Percentiles rank a stretch among this genome's conserved stretches.
These are phyloP conservation scores for Cataglyphis cursor DNA, from an alignment of 2,888 invertebrate genomes.

Conservation along the genomic window DNA sequence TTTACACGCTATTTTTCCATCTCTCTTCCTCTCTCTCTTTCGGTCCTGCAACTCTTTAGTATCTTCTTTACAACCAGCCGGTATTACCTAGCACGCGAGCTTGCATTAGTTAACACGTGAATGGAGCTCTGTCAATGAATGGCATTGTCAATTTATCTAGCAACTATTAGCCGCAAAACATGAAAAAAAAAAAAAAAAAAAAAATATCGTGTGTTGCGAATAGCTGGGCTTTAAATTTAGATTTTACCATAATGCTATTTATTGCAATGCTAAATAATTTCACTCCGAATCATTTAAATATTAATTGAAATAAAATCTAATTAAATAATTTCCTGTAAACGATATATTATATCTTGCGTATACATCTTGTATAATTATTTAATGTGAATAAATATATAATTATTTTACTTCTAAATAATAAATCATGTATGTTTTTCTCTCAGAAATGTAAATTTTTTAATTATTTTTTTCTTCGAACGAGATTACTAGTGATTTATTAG, in stretches of 20 bases:
- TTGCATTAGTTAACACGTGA: conserved; percentile 34
- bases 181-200: not conserved
- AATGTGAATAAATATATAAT: not conserved
- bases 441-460: not conserved
- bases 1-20: conserved; percentile 59
- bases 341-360: not conserved
- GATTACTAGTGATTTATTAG: conserved; percentile 21
- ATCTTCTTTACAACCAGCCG: conserved; percentile 38
- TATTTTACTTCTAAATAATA: conserved; percentile 37
- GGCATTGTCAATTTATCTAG: conserved; percentile 23
- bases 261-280: not conserved
- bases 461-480: conserved; percentile 8
- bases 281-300: not conserved
- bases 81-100: conserved; percentile 47
- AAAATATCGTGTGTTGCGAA: not conserved
- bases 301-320: not conserved
- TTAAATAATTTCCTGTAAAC: not conserved
- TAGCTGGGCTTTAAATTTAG: not conserved
- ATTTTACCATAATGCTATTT: not conserved
- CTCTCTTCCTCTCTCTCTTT: not conserved
- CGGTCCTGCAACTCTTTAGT: conserved; percentile 48
- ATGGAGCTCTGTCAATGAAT: conserved; percentile 29
- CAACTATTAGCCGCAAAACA: not conserved
- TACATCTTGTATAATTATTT: conserved; percentile 12
- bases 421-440: conserved; percentile 13